Base-by-base conservation (phyloP, 2,113 vertebrate species). In the Sinocyclocheilus rhinocerous region DNA sequence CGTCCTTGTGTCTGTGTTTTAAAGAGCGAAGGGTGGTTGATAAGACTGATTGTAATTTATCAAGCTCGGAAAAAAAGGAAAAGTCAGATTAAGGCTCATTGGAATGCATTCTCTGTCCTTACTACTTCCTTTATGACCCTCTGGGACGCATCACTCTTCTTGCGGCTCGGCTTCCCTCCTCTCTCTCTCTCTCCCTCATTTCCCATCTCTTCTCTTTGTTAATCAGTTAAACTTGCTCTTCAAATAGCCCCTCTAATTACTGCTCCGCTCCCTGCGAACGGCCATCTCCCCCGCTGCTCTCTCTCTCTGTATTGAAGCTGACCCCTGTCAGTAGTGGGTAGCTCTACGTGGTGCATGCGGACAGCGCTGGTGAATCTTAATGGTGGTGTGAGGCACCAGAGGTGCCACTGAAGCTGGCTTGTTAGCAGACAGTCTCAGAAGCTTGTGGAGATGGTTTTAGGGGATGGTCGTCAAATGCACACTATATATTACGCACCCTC, bases 151-250 rank as follows among this genome's bases (percentile, higher is more conserved):
- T 79, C 88, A 90, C 93, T 87, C 89, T 88, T 87, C 85, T 82
- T 85, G 36, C 36, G 85, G 93, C 67, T 83, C 26, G 20, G 63
- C n/a, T 76, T 73, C 48, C 26, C 85, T 88, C 89, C 90, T 90
- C 91, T 92, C 92, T 87, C 92, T 92, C 92, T 39, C 69, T 61
- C 77, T 89, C 81, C 59, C 83, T 86, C 87, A 70, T 79, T 86
- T 87, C 39, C 67, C 13, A 79, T 83, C 67, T 87, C 83, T 76
- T 84, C 86, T 92, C 92, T 95, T 95, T 95, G 94, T 95, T 95
- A 95, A 96, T 95, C 95, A 95, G 95, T 95, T 95, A 95, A 95
- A 95, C 94, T 95, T 92, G 92, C 94, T 96, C 94, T 95, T 95
- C 95, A 96, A 96, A 95, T 94, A 95, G 91, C 92, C 91, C 92